Base-by-base conservation (phyloP, 2,888 invertebrate species). In the Ceratothoa steindachneri region DNA sequence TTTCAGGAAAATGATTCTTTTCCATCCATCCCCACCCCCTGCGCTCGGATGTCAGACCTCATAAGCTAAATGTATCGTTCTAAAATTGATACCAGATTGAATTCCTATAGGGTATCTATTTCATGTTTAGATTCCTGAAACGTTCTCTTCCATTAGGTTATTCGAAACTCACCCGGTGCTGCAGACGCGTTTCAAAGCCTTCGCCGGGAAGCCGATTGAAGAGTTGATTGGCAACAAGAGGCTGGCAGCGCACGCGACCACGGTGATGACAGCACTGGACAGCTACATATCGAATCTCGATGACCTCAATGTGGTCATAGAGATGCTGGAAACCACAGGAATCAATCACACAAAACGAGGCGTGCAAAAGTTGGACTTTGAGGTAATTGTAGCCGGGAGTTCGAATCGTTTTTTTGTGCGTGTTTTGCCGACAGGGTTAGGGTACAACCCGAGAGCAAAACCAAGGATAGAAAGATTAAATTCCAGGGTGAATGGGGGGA, bases 131-230 rank as follows among this genome's bases (percentile, higher is more conserved):
- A n/a, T n/a, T n/a, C n/a, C n/a, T n/a, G n/a, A n/a, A n/a, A n/a
- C n/a, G n/a, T 41, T 41, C 41, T 41, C 41, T 41, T 41, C 15
- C 15, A 41, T 15, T 9, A 41, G 41, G 41, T 15, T 41, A 41
- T 41, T 41, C 15, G 41, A 41, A 41, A 41, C 29, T 0, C 66
- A 75, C n/a, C 77, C 77, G 0, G 29, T 55, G 5, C 15, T 73
- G 1, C 67, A 77, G 67, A 75, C 67, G 60, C 30, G 75, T 28
- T 77, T 77, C 51, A 67, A 69, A n/a, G 74, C 74, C 2, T 77
- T 77, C 31, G 65, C 22, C 0, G 55, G 66, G 52, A 65, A 60
- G 64, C 28, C 70, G 2, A 41, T 70, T 30, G 77, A 60, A 4
- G 52, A 70, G 7, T 53, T 77, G 15, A 30, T 12, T 29, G 55